Conservation (phyloP, 1,140 invertebrate genomes). For the Anoplophora glabripennis region DNA sequence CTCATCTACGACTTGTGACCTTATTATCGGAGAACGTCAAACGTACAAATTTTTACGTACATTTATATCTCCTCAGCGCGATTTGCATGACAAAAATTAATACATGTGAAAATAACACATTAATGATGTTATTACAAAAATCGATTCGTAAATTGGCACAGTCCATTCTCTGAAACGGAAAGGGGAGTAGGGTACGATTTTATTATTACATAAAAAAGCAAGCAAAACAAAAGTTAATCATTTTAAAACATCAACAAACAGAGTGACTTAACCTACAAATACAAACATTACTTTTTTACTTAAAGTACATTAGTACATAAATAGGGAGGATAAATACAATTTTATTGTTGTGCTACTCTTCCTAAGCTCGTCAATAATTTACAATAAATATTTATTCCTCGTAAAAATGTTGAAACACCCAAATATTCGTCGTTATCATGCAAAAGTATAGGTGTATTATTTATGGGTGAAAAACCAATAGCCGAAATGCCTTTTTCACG, state of each 20-base stretch:
- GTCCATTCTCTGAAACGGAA: conserved; percentile 16
- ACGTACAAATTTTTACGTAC: too few species aligned
- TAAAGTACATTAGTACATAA: neutral
- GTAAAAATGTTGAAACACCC: conserved; percentile 64
- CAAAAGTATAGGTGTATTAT: conserved; percentile 65
- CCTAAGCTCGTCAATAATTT: conserved; percentile 52
- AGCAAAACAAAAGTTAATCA: neutral
- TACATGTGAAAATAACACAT: neutral
- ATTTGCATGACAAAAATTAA: neutral
- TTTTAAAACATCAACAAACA: too few species aligned
- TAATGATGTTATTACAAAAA: conserved; percentile 6
- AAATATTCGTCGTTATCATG: conserved; percentile 81
- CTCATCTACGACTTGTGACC: neutral
- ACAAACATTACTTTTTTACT: neutral
- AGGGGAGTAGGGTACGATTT: conserved; percentile 11
- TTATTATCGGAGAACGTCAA: too few species aligned
- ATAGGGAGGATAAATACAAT: neutral
- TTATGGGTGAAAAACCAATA: conserved; percentile 79
- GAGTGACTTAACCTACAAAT: neutral
- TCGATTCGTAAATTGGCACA: conserved; percentile 12
- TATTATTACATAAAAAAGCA: neutral
- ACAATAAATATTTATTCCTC: conserved; percentile 70
- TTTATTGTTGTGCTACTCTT: too few species aligned
- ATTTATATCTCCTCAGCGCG: neutral
- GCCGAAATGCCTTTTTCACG: conserved; percentile 66